These are phyloP conservation scores for Naja naja DNA, from an alignment of 2,113 vertebrate genomes.

Conservation along the genomic window DNA sequence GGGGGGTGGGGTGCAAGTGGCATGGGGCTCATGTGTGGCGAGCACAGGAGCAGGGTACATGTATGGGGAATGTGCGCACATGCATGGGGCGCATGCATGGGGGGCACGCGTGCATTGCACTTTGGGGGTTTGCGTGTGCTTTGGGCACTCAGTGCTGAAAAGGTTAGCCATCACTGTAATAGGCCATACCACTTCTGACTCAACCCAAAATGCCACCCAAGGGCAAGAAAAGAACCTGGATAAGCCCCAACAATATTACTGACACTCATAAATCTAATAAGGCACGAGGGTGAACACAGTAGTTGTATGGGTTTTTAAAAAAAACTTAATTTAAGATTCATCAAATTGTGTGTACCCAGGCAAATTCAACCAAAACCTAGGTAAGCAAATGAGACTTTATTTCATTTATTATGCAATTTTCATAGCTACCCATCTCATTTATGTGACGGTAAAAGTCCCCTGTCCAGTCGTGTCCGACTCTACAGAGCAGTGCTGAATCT, in stretches of 20 bases:
- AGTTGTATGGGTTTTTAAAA: not conserved
- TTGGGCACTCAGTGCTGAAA: too few species aligned
- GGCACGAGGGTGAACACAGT: not conserved
- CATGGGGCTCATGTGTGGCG: too few species aligned
- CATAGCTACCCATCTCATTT: not conserved
- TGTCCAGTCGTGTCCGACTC: not conserved
- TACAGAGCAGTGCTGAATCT: not conserved
- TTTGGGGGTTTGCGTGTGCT: too few species aligned
- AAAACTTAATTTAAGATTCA: not conserved
- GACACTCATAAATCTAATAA: not conserved
- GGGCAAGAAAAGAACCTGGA: too few species aligned
- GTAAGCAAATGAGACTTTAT: not conserved
- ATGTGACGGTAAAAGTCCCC: fast-evolving
- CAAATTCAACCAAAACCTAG: not conserved
- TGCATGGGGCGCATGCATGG: too few species aligned
- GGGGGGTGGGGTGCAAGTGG: too few species aligned
- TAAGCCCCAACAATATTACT: not conserved
- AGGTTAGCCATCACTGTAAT: too few species aligned
- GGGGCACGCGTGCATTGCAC: too few species aligned
- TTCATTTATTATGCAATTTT: not conserved
- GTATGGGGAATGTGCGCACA: too few species aligned
- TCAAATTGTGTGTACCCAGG: not conserved
- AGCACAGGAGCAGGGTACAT: too few species aligned
- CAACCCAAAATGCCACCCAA: too few species aligned
- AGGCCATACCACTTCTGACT: too few species aligned